These are phyloP conservation scores for Macropis europaea DNA, from an alignment of 2,888 invertebrate genomes.

Conservation along the genomic window DNA sequence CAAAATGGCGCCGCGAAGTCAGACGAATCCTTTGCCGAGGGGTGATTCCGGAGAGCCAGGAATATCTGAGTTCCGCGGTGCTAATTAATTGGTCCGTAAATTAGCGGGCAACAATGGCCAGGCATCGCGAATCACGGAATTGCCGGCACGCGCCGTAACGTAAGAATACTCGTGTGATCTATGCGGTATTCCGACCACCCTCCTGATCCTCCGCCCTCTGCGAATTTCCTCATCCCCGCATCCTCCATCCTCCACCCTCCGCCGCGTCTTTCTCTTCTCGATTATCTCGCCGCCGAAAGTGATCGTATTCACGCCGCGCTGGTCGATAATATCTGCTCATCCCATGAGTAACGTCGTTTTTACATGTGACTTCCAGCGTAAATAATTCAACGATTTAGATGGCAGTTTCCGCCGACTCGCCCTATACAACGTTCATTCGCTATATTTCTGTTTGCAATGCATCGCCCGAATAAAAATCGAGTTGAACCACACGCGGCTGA, in stretches of 20 bases:
- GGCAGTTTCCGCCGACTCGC: too few relatives aligned
- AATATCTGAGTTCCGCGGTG: slow-evolving; percentile 62
- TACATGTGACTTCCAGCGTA: too few relatives aligned
- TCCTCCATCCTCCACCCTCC: neutral
- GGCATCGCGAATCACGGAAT: slow-evolving; percentile 60
- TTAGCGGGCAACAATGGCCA: slow-evolving; percentile 75
- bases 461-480: too few relatives aligned
- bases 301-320: neutral
- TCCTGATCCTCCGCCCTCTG: slow-evolving; percentile 13
- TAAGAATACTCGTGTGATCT: slow-evolving; percentile 76
- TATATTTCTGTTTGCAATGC: too few relatives aligned
- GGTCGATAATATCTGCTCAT: neutral
- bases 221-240: neutral
- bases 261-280: neutral
- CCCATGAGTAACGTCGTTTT: neutral
- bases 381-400: too few relatives aligned
- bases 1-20: neutral
- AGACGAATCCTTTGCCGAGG: neutral
- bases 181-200: slow-evolving; percentile 72
- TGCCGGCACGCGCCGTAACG: slow-evolving; percentile 62
- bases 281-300: neutral
- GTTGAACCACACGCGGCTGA: too few relatives aligned
- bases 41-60: slow-evolving; percentile 39
- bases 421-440: too few relatives aligned
- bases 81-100: slow-evolving; percentile 79